A percentile compares a stretch with the other conserved stretches of the same genome.
phyloP scores from a whole-genome alignment of 2,888 invertebrate species.

The Euzetes globulus region DNA sequence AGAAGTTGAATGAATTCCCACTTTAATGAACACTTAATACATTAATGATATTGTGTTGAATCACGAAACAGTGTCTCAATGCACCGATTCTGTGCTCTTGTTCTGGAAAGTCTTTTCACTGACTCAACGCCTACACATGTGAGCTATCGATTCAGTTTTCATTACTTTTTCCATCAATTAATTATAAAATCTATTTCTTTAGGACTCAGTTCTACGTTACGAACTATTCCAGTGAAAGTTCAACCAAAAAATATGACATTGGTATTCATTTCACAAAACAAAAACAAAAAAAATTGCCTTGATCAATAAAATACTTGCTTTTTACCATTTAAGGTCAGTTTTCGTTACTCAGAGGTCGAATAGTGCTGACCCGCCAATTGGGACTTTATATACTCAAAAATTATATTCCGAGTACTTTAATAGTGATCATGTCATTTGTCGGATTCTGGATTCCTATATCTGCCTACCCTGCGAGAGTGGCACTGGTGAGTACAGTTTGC shows the following conservation, averaged over 20 bases:
- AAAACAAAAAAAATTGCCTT: no score
- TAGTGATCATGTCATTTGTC: conserved; percentile 40
- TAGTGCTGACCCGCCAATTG: conserved; percentile 36
- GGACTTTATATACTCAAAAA: conserved; percentile 40
- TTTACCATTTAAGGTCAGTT: conserved; percentile 36
- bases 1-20: background rate
- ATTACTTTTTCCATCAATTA: background rate
- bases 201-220: conserved; percentile 38
- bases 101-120: conserved; percentile 40
- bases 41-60: background rate
- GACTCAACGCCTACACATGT: conserved; percentile 27
- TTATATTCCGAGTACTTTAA: conserved; percentile 39
- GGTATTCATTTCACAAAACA: conserved; percentile 29
- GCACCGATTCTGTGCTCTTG: conserved; percentile 37
- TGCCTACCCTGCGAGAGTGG: conserved; percentile 41
- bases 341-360: conserved; percentile 38
- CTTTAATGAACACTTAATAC: background rate
- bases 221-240: conserved; percentile 27
- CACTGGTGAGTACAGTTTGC: conserved; percentile 23
- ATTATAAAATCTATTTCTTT: background rate
- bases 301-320: no score
- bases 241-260: conserved; percentile 38
- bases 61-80: conserved; percentile 35
- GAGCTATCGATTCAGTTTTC: conserved; percentile 32
- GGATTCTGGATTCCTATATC: conserved; percentile 41